Evolutionary conservation across 1,140 invertebrate species (phyloP), one percentile per base, ranked within the genome.

Genomic region (Dinoponera quadriceps): DNA sequence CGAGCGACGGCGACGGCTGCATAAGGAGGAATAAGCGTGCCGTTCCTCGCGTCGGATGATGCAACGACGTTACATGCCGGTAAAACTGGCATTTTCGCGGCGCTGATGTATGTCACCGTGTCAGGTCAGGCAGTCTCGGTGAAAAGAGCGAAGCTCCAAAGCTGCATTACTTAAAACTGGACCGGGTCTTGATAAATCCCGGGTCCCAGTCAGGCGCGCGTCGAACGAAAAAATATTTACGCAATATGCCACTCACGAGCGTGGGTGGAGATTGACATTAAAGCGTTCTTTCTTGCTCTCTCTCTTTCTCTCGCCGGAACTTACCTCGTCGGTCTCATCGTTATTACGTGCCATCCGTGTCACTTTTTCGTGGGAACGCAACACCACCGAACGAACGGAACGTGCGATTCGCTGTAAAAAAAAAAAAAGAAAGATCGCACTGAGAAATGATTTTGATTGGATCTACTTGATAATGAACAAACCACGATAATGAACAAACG

Each of bases 281-380:
- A 57, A 82, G 7, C 68, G 16, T 27, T 60, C 22, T 62, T 49
- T 73, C 55, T 59, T 25, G 49, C 29, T 62, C 33, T 73, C 55
- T 59, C 16, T 60, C 29, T 62, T 49, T 73, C 55, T 59, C 16
- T 73, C 20, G 14, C 38, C 38, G n/a, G 38, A 38, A 66, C n/a
- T n/a, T n/a, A n/a, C 9, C 9, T 69, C 22, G 57, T 57, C 22
- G 57, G n/a, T 78, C 22, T 25, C 29, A 27, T 80, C 44, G 63
- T 55, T 55, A 69, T 69, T 80, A 18, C n/a, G 68, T 38, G 49
- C 62, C 59, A 38, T 29, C 13, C 18, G 48, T 16, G 7, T 33
- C 33, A 57, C 33, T 69, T 80, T 78, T 80, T 80, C 75, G 51
- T 80, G 75, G 75, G 63, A 80, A 80, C 51, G 22, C 63, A 7